Base-by-base conservation (phyloP, 2,888 invertebrate species). In the Macroteleia sp. region DNA sequence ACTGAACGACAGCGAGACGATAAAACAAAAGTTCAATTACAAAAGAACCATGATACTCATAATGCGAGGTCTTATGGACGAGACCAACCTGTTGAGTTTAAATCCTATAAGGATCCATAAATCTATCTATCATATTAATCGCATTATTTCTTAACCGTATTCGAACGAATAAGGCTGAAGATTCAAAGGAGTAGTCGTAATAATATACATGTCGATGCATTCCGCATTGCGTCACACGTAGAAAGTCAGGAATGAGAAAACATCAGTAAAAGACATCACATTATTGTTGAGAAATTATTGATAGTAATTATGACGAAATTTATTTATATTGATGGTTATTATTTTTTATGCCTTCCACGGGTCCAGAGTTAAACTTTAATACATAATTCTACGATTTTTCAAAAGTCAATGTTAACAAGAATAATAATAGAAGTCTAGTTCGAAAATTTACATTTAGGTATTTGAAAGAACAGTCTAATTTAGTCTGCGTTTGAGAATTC, bases 81-180 rank as follows among this genome's bases (percentile, higher is more conserved):
- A 56, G 62, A 64, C 67, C 82, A 83, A 88, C 87, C 86, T 88
- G 87, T 88, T 88, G 87, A 87, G 87, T 88, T 87, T 85, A 85
- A 88, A 88, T 87, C 86, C 84, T 82, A 80, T 84, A 85, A 87
- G 86, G 81, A 79, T 83, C 73, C 79, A 83, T 86, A 87, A 87
- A 87, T 88, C 86, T 85, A 82, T 83, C 82, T 79, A 83, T 83
- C 83, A 80, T 61, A 77, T 80, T 88, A 88, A 88, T 85, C 87
- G 86, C 86, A 87, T 88, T 88, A 87, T 84, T 86, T 74, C 62
- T 32, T 50, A 32, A 8, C 14, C 59, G 39, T 46, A 34, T 59
- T 70, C 34, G 54, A 59, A 48, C 41, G 20, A 28, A 14, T n/a
- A 14, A n/a, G 48, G 44, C 28, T 39, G n/a, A 8, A 19, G 16